A percentile compares a stretch with the other conserved stretches of the same genome.
Evolutionary conservation across 2,113 vertebrate genomes (phyloP).

Genomic region (Vanacampus margaritifer): DNA sequence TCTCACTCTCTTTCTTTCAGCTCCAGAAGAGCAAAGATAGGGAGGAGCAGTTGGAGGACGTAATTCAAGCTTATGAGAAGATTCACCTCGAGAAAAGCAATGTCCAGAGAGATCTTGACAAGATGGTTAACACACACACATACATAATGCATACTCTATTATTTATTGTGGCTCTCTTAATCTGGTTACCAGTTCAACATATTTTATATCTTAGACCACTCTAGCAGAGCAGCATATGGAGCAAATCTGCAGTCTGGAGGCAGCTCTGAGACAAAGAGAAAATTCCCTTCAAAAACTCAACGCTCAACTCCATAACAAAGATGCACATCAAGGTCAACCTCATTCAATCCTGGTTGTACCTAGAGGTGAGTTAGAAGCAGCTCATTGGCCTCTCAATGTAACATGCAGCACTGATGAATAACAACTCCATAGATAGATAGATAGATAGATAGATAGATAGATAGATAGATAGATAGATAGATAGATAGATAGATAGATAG

Average conservation of each 20-base stretch:
- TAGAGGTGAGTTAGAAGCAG: slow-evolving; percentile 65
- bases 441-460: too few species aligned
- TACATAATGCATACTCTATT: slow-evolving; percentile 6
- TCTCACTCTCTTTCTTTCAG: slow-evolving; percentile 47
- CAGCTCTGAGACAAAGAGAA: slow-evolving; percentile 78
- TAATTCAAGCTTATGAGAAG: slow-evolving; percentile 89
- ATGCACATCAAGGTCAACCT: slow-evolving; percentile 74
- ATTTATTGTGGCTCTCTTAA: neutral
- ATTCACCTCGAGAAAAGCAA: slow-evolving; percentile 87
- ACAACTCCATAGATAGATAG: too few species aligned
- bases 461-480: too few species aligned
- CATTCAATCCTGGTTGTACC: slow-evolving; percentile 71
- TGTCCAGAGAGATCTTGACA: slow-evolving; percentile 82
- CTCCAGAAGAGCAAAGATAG: slow-evolving; percentile 86
- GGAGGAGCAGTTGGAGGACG: slow-evolving; percentile 84
- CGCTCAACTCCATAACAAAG: slow-evolving; percentile 64
- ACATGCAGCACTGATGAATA: neutral
- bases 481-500: too few species aligned
- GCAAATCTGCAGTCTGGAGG: slow-evolving; percentile 80
- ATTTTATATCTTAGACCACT: slow-evolving; percentile 70
- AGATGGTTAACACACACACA: slow-evolving; percentile 75
- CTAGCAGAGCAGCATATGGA: slow-evolving; percentile 84
- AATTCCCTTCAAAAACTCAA: slow-evolving; percentile 73
- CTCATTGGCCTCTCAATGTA: neutral
- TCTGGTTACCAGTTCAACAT: neutral